Percentiles rank a stretch among this genome's conserved stretches.
Conservation (phyloP, 1,140 invertebrate species). For the Brachionus sp. region DNA sequence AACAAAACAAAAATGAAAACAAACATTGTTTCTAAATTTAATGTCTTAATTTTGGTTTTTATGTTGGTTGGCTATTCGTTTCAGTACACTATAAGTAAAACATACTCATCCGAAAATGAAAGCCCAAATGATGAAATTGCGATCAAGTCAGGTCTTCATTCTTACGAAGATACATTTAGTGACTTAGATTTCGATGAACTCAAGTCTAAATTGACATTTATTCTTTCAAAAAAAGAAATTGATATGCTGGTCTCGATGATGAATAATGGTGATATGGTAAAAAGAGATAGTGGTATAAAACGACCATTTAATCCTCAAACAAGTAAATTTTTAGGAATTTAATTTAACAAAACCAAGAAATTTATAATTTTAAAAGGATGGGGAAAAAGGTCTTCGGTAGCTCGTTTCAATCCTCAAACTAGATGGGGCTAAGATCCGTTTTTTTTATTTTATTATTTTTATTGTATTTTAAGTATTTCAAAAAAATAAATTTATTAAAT, state of each 20-base stretch:
- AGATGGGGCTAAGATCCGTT: conserved; percentile 22
- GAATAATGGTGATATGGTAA: neutral
- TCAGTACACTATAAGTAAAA: neutral
- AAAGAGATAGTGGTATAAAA: neutral
- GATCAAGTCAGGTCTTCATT: neutral
- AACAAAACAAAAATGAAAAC: neutral
- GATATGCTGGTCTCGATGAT: neutral
- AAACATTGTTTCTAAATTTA: neutral
- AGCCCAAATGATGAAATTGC: neutral
- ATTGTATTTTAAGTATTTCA: neutral
- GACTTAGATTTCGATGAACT: neutral
- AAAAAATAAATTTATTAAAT: neutral
- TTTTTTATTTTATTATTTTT: neutral
- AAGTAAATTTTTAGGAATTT: neutral
- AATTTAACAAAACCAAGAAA: neutral
- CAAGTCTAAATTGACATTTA: neutral
- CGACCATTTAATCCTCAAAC: conserved; percentile 30
- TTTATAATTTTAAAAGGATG: neutral
- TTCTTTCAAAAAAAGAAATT: neutral
- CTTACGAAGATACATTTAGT: neutral
- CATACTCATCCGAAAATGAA: neutral
- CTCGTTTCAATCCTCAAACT: conserved; percentile 32
- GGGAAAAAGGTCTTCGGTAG: neutral
- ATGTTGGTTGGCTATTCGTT: neutral
- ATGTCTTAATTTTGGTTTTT: neutral